Evolutionary conservation across 1,140 invertebrate genomes (phyloP), one percentile per base, ranked within the genome.

Genomic region (Apis cerana): DNA sequence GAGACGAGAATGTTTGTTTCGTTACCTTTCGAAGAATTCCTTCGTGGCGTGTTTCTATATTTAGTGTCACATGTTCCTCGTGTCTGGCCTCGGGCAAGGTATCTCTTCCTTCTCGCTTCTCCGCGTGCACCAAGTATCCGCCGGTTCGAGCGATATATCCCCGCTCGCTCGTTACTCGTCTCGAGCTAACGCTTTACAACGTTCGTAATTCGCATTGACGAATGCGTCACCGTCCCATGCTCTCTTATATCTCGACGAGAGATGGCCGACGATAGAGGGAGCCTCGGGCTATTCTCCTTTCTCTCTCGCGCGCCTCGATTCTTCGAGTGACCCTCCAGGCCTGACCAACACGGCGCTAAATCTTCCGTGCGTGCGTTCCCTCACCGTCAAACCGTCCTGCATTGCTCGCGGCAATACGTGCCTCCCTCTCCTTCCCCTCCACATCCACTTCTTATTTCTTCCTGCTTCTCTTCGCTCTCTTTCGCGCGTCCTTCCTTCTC

Each of bases 41-140:
- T 48, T 52, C 75, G 68, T 61, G 48, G 27, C 85, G 70, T 62
- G 81, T 87, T 74, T 85, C 85, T 59, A 86, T 86, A 87, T 86
- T 87, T 83, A 87, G 80, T 86, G 85, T 86, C 85, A 86, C 85
- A 87, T 78, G 82, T 82, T 87, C 70, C 59, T 65, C 85, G 80
- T 75, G 86, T 78, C 84, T 61, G 23, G 77, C 86, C 78, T 0
- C 50, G 58, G 77, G 86, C 85, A 86, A 87, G 72, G 64, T 82
- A 75, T 56, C 75, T 79, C 65, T 58, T 56, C 15, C n/a, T 71
- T 17, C 11, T 56, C 27, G 43, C 61, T 48, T 86, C 67, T 62
- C 61, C 58, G 52, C 59, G 19, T 8, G 33, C 7, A 19, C 13
- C 52, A 27, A 61, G 56, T 8, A 62, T 65, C 52, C 58, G n/a